Evolutionary conservation across 2,797 vertebrate genomes (phyloP), one percentile per base, ranked within the genome.

Genomic region (Manis crassicaudata): DNA sequence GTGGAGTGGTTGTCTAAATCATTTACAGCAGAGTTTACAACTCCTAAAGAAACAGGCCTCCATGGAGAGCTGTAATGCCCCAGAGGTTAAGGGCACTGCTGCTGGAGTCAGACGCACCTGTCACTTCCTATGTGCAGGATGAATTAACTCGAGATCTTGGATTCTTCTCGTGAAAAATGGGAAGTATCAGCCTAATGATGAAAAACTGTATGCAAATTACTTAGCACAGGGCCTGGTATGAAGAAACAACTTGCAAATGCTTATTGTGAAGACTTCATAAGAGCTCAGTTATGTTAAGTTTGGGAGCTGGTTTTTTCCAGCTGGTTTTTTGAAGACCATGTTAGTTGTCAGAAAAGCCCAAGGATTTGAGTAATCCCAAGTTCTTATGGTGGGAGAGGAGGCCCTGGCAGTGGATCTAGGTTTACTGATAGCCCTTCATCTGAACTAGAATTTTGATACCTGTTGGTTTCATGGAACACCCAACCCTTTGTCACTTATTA

Each of bases 191-290:
- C 6, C 3, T 46, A 81, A 80, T 77, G 29, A 88, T 68, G 27
- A 91, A 77, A 86, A 91, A 4, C 27, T 50, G 4, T 62, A 23
- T 80, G 46, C 56, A 90, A 89, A 68, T 80, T 13, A 18, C 67
- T 89, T 72, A 84, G 70, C n/a, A 84, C 7, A 85, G 67, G 37
- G 7, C 10, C 54, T 68, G 32, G 11, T 50, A 32, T 62, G 80
- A 88, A 94, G 46, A 14, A 76, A 83, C n/a, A n/a, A 89, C 43
- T 91, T 82, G 14, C 18, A 62, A 60, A 68, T 81, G 43, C 89
- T 90, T 88, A 18, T 6, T 25, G 32, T n/a, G 29, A 75, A 3
- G 58, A 73, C 6, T 62, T 94, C 62, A 43, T 5, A 93, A 58
- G 37, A 56, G 16, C 16, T 80, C 5, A 7, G 12, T 32, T 62